Base-by-base conservation (phyloP, 2,797 vertebrate species). In the Alcedo quadribrachys region DNA sequence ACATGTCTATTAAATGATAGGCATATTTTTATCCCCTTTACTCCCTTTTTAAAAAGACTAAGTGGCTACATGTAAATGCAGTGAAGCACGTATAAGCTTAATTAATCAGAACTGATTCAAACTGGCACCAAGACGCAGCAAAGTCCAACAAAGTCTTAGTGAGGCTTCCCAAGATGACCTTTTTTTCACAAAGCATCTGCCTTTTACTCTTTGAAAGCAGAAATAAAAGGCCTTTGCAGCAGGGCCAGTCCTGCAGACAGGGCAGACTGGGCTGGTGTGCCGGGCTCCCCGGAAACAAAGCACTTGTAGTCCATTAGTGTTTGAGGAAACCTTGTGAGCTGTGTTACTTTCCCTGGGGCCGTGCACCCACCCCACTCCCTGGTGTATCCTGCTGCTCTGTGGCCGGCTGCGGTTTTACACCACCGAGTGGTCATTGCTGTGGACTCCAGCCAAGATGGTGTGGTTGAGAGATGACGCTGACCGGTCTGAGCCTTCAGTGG, bases 401-500 rank as follows among this genome's bases (percentile, higher is more conserved):
- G 6, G 63, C 87, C 12, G 9, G 43, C 35, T 11, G 40, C 2
- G 15, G 55, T n/a, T 70, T 98, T 97, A 99, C 95, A 99, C 99
- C 95, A 99, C 98, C 0, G 99, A 99, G 97, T 99, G 99, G 96
- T 99, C 98, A 0, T 99, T 99, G 96, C 98, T 98, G 96, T 99
- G 99, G 6, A 98, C 97, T 0, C 98, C 98, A 5, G 98, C 98
- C 96, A 99, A 84, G 96, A 99, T 99, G 24, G 99, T 99, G 96
- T 99, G 99, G 98, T 99, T 99, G 81, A 99, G 97, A 1, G 99
- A 99, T 20, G 99, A 99, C 0, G 99, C 99, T 0, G 99, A 99
- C 6, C 99, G 98, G 96, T 99, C 99, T 0, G 99, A 99, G 37
- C 99, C 99, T 66, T 99, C 99, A 0, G 98, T 97, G 3, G 98